A percentile compares a stretch with the other conserved stretches of the same genome.
These are phyloP conservation scores for Himalopsyche kuldschensis DNA, from an alignment of 2,888 invertebrate species.

Conservation along the genomic window DNA sequence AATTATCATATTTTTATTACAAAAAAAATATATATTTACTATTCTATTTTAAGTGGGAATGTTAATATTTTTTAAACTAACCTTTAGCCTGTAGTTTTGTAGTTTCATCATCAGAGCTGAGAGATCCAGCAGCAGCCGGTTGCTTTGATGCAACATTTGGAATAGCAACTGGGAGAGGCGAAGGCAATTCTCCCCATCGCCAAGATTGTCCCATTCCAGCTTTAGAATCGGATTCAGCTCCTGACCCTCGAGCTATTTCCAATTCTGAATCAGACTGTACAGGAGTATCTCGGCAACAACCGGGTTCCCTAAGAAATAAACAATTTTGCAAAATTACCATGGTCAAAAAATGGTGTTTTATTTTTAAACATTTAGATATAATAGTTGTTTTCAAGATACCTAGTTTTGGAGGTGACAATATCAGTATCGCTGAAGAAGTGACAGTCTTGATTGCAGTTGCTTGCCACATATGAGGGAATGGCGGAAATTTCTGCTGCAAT, in stretches of 20 bases:
- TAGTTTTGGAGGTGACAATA: conserved; percentile 57
- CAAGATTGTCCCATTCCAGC: conserved; percentile 65
- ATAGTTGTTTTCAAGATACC: background rate
- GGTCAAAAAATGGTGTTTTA: background rate
- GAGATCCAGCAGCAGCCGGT: conserved; percentile 45
- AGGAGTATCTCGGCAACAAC: conserved; percentile 71
- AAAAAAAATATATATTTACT: background rate
- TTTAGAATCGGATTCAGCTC: conserved; percentile 48
- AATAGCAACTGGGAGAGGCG: conserved; percentile 47
- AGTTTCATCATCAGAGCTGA: conserved; percentile 57
- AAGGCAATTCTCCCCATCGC: conserved; percentile 89
- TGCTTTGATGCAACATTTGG: background rate
- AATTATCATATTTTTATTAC: background rate
- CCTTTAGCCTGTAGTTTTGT: conserved; percentile 43
- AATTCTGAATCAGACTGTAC: conserved; percentile 94
- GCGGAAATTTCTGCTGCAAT: conserved; percentile 39
- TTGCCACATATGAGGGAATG: conserved; percentile 48
- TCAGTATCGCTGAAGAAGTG: conserved; percentile 95
- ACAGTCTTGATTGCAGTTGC: conserved; percentile 60
- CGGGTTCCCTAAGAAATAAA: background rate
- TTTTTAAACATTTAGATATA: background rate
- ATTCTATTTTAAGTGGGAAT: background rate
- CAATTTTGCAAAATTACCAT: background rate
- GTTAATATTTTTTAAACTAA: conserved; percentile 1
- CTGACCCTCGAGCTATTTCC: conserved; percentile 63